phyloP scores from a whole-genome alignment of 2,113 vertebrate species.

The Phylloscopus trochiloides region DNA sequence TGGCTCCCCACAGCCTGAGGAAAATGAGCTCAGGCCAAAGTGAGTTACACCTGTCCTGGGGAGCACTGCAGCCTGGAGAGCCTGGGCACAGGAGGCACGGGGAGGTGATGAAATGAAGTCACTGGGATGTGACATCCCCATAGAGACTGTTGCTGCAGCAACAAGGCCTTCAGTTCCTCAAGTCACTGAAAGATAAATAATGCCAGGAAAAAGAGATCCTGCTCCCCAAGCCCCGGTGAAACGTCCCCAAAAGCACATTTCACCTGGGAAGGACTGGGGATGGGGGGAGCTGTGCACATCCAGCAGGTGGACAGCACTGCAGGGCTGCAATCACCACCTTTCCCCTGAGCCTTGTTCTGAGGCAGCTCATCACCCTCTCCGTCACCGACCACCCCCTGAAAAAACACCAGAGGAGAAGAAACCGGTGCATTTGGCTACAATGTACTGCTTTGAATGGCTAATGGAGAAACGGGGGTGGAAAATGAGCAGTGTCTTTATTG shows the following conservation, averaged over 20 bases:
- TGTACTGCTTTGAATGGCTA: not conserved
- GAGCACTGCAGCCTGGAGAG: not conserved
- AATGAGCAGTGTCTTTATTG: slow-evolving; percentile 32
- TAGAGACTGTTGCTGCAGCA: slow-evolving; percentile 21
- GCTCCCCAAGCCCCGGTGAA: not conserved
- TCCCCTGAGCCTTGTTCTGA: not conserved
- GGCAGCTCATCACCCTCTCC: not conserved
- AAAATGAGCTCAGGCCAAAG: not conserved
- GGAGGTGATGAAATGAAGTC: slow-evolving; percentile 6
- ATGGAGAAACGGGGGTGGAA: not conserved
- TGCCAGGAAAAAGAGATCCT: not conserved
- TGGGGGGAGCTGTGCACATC: rapidly evolving
- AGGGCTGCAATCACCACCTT: not conserved
- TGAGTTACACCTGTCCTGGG: not conserved
- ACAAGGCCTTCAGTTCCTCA: not conserved
- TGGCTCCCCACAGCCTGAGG: not conserved
- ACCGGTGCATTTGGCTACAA: not conserved
- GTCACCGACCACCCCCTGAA: not conserved
- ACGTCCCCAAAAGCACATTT: not conserved
- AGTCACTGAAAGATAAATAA: not conserved
- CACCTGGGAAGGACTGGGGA: not conserved
- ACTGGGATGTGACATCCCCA: slow-evolving; percentile 11
- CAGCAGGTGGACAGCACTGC: not conserved
- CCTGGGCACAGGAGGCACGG: not conserved
- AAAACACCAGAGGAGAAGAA: not conserved